phyloP scores from a whole-genome alignment of 2,797 vertebrate species.

The Typhlichthys eigenmanni region DNA sequence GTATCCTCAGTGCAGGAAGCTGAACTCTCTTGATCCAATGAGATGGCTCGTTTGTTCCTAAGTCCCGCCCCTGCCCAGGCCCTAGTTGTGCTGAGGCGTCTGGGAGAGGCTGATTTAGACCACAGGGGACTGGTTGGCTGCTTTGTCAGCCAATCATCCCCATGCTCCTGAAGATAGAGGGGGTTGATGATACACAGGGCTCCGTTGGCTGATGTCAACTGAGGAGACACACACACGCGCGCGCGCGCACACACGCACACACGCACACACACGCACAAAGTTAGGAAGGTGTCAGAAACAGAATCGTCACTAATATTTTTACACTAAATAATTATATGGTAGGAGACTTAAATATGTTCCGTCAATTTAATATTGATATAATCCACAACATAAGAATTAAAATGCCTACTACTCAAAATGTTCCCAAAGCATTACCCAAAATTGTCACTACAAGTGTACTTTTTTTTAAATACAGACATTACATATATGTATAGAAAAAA shows the following conservation, averaged over 20 bases:
- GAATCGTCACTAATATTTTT: too few relatives aligned
- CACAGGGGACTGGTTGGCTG: neutral
- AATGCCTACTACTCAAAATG: too few relatives aligned
- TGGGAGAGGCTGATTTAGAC: conserved; percentile 52
- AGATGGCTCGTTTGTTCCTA: conserved; percentile 63
- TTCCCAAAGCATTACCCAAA: too few relatives aligned
- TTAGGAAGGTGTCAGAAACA: neutral
- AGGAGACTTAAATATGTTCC: too few relatives aligned
- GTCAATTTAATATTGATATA: too few relatives aligned
- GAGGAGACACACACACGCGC: neutral
- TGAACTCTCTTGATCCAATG: conserved; percentile 54
- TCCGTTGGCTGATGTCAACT: conserved; percentile 70
- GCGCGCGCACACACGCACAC: neutral
- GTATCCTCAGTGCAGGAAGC: conserved; percentile 8
- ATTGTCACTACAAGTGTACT: too few relatives aligned
- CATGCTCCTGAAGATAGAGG: conserved; percentile 81
- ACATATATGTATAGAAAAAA: too few relatives aligned
- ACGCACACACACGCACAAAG: neutral
- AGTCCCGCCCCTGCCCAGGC: conserved; percentile 79
- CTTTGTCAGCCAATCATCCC: conserved; percentile 77
- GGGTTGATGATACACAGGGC: conserved; percentile 85
- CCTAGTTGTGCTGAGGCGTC: conserved; percentile 71
- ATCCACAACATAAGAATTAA: too few relatives aligned
- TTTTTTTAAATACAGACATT: too few relatives aligned
- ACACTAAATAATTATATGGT: too few relatives aligned